Evolutionary conservation across 2,888 invertebrate species (phyloP), one percentile per base, ranked within the genome.

Genomic region (Pycnomerus fuliginosus): DNA sequence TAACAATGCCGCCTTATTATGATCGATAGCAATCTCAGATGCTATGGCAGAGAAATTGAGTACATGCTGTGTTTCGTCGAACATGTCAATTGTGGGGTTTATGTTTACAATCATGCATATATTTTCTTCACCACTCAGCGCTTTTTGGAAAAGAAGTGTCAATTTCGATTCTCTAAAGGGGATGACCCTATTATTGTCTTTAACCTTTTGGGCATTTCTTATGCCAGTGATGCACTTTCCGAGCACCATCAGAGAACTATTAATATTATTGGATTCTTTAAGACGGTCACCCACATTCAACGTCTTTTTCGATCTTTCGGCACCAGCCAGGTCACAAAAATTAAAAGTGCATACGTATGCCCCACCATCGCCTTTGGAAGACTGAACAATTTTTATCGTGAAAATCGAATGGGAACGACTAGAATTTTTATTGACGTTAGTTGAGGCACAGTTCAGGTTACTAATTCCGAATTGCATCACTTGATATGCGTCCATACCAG

Each of bases 271-370:
- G 0, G 93, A 89, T 74, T 97, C 96, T 50, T 80, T 82, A 49
- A 93, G 74, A 3, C 91, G 74, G 3, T 81, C 79, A 24, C 87
- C 90, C 1, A 77, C 75, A 67, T 87, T 87, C 24, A 80, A 74
- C 0, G 89, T 86, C 61, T 87, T 89, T 28, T 83, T 81, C 1
- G 81, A 76, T 1, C 92, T 78, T 69, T 95, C 95, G 10, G 89
- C 84, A 0, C 96, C 96, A 28, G 96, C 96, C 51, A 97, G 74
- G 75, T 97, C 96, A 71, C 92, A 94, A 60, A 97, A 86, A 0
- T 90, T 84, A 53, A 94, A 77, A 31, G 52, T 53, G 30, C 58
- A 65, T 0, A 72, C 68, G 16, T 62, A 52, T 14, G 62, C 45
- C 44, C 69, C 15, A 44, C 62, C 36, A 48, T 64, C 48, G 42